Base-by-base conservation (phyloP, 2,113 vertebrate species). In the Empidonax alnorum region DNA sequence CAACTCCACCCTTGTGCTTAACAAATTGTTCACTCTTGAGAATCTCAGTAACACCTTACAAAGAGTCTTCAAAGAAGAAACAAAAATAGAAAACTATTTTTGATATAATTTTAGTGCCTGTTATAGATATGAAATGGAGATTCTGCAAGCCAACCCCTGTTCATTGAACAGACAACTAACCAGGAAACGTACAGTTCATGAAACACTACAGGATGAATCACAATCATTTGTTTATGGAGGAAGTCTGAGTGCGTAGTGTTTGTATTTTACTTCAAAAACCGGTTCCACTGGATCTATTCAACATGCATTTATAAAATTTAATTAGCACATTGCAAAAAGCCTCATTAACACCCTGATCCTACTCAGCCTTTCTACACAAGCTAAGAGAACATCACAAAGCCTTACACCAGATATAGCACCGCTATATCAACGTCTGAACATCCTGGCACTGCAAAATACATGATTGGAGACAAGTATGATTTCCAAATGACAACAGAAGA, bases 251-350 rank as follows among this genome's bases (percentile, higher is more conserved):
- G 79, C 1, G 4, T 0, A 67, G 44, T 96, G 92, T 95, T 95
- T 96, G 77, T 74, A 75, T 90, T 96, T 89, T 79, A 90, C 86
- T 93, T 86, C 86, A 88, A 93, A 97, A 90, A 95, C 78, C 78
- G 65, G 83, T 90, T 95, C 92, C 91, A 86, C 95, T 83, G 94
- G 96, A 96, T 92, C 73, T 71, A 75, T 85, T 89, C 72, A 92
- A 84, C 76, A 19, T 39, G 87, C 66, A 83, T 73, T 91, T 83
- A 84, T 83, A 97, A 94, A 86, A 96, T 90, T 84, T 93, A 97
- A 96, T 95, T 95, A 96, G 93, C 91, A 87, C 89, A 22, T 92
- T 84, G 89, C 82, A 97, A 96, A 91, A 91, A 93, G 68, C 52
- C 61, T 90, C 95, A 97, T 96, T 97, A 97, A 95, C 91, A 97